A percentile compares a stretch with the other conserved stretches of the same genome.
Evolutionary conservation across 2,888 invertebrate species (phyloP).

Genomic region (Dasypolia templi): DNA sequence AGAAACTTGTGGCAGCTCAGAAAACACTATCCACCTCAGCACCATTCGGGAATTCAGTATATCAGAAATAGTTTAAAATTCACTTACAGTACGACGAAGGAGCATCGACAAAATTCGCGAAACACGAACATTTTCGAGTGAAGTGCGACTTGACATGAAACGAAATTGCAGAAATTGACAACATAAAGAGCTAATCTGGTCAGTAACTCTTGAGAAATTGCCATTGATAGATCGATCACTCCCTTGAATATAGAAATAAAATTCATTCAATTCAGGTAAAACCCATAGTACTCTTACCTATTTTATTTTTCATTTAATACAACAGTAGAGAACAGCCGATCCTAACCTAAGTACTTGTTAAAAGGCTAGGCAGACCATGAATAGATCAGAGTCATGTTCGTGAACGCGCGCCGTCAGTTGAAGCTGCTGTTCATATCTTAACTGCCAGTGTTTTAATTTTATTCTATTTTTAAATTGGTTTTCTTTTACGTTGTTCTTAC

Average conservation of each 20-base stretch:
- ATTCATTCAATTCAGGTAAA: no score
- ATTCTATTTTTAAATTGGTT: no score
- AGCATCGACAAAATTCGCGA: constrained; percentile 1
- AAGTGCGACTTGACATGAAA: not conserved
- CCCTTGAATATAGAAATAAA: not conserved
- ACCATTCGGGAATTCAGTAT: constrained; percentile 5
- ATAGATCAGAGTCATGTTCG: not conserved
- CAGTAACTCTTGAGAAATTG: constrained; percentile 15
- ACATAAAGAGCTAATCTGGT: constrained; percentile 2
- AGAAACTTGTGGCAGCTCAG: not conserved
- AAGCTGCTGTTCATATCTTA: no score
- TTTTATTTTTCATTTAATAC: no score
- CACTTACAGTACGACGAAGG: constrained; percentile 35
- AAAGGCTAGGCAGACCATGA: not conserved
- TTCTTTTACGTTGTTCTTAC: no score
- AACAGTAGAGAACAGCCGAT: not conserved
- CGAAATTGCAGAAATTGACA: constrained; percentile 12
- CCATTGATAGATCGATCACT: constrained; percentile 9
- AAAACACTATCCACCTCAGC: not conserved
- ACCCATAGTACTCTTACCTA: no score
- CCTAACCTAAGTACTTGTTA: not conserved
- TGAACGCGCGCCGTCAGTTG: no score
- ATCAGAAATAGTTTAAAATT: constrained; percentile 48
- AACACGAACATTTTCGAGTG: constrained; percentile 15
- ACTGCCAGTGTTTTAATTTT: no score